These are phyloP conservation scores for Muntiacus muntjak DNA, from an alignment of 2,113 vertebrate species.

Conservation along the genomic window DNA sequence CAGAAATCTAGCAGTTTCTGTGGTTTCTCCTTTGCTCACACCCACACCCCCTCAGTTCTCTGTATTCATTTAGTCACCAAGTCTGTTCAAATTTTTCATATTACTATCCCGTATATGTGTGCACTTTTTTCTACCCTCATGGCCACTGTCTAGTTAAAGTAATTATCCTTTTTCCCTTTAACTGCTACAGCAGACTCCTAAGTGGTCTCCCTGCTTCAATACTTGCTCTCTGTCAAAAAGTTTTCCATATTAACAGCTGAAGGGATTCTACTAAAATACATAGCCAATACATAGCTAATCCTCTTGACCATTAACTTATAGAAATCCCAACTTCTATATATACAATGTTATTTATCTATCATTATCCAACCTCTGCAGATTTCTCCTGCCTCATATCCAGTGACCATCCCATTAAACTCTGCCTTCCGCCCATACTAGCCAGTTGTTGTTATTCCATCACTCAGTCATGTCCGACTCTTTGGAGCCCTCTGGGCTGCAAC, in stretches of 20 bases:
- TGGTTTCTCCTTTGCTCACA: neutral
- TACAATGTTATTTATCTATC: neutral
- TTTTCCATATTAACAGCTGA: neutral
- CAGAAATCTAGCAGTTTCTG: neutral
- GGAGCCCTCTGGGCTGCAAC: neutral
- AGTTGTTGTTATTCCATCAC: neutral
- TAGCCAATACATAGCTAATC: neutral
- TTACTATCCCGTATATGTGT: neutral
- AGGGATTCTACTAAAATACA: neutral
- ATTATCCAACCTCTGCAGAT: neutral
- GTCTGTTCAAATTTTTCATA: neutral
- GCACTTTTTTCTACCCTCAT: neutral
- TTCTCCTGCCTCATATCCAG: neutral
- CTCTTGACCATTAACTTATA: neutral
- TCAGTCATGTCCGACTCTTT: neutral
- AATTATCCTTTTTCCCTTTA: neutral
- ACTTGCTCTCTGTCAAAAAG: neutral
- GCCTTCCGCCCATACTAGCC: neutral
- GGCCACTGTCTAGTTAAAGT: neutral
- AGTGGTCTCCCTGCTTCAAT: neutral
- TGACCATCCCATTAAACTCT: neutral
- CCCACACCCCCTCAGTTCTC: neutral
- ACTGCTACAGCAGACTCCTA: neutral
- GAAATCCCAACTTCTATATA: neutral
- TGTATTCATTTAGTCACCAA: neutral